Percentiles rank a stretch among this genome's conserved stretches.
phyloP scores from a whole-genome alignment of 2,888 invertebrate species.

The Syrphus vitripennis region DNA sequence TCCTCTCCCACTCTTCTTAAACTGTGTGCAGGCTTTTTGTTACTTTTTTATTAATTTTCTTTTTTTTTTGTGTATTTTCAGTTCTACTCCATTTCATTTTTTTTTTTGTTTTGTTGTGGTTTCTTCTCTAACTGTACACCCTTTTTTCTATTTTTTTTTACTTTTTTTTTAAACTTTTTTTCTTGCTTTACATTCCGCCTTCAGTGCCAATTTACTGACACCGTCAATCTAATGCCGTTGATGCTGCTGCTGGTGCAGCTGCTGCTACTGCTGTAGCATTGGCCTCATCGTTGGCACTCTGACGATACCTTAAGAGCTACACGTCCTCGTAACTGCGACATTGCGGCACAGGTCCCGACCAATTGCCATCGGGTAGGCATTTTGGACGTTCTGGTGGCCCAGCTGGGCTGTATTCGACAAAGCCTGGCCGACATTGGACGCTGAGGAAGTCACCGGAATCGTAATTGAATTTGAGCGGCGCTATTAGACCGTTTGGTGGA shows the following conservation, averaged over 20 bases:
- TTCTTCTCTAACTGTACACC: slow-evolving; percentile 44
- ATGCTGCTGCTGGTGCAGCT: too few relatives aligned
- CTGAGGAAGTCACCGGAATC: slow-evolving; percentile 88
- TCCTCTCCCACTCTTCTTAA: slow-evolving; percentile 41
- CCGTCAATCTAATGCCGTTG: slow-evolving; percentile 62
- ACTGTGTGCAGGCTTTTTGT: slow-evolving; percentile 30
- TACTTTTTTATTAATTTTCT: slow-evolving; percentile 36
- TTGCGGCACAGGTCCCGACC: slow-evolving; percentile 86
- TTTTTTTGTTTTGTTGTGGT: too few relatives aligned
- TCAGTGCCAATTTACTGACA: slow-evolving; percentile 66
- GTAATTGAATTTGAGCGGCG: slow-evolving; percentile 88
- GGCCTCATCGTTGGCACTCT: slow-evolving; percentile 61
- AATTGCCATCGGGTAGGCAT: slow-evolving; percentile 86
- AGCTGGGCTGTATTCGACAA: slow-evolving; percentile 81
- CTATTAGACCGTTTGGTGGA: slow-evolving; percentile 86
- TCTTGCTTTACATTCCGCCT: slow-evolving; percentile 53
- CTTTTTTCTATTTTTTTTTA: slow-evolving; percentile 2
- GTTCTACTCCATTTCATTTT: slow-evolving; percentile 32
- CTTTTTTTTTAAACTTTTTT: background rate
- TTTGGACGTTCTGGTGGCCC: slow-evolving; percentile 85
- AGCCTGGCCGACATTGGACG: slow-evolving; percentile 87
- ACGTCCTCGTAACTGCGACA: slow-evolving; percentile 86
- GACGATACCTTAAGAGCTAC: slow-evolving; percentile 77
- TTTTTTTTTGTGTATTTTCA: slow-evolving; percentile 16
- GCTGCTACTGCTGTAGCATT: slow-evolving; percentile 56